Base-by-base conservation (phyloP, 2,888 invertebrate species). In the Branchipolynoe longqiensis region DNA sequence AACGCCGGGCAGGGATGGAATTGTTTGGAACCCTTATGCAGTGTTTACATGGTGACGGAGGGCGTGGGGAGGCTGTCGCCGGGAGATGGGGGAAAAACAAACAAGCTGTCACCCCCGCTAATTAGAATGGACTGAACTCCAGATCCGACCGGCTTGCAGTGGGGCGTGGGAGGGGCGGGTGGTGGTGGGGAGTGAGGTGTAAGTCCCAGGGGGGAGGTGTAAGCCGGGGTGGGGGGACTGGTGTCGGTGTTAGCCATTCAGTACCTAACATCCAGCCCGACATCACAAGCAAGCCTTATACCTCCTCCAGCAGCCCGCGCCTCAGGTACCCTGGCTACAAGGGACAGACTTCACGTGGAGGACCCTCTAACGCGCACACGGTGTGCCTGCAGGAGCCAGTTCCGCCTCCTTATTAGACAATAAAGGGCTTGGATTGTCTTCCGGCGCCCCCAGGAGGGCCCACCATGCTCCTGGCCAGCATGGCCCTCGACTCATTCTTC, bases 401-500 rank as follows among this genome's bases (percentile, higher is more conserved):
- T n/a, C n/a, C n/a, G n/a, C n/a, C n/a, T n/a, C n/a, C n/a, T n/a
- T n/a, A n/a, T n/a, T n/a, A n/a, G n/a, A n/a, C n/a, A n/a, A n/a
- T n/a, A n/a, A n/a, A n/a, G n/a, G n/a, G n/a, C n/a, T n/a, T 31
- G 62, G 62, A 31, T 62, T 62, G 25, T 69, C 69, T 69, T 18
- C 69, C 18, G 36, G 38, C n/a, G 38, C 22, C 36, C 33, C 36
- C 18, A 38, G 38, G 36, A 69, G 69, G 36, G 38, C 14, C 69
- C 78, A 78, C 25, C 78, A 78, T 78, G 78, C 78, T 78, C 22
- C 28, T 78, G 78, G 78, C 78, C 78, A 78, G 78, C 48, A 78
- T 78, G 78, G 78, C 78, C n/a, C 28, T 48, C 14, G 78, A 78
- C 48, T 48, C 78, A 25, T 78, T 78, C 78, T 78, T 78, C 78